Base-by-base conservation (phyloP, 2,797 vertebrate genomes). In the Parambassis ranga region DNA sequence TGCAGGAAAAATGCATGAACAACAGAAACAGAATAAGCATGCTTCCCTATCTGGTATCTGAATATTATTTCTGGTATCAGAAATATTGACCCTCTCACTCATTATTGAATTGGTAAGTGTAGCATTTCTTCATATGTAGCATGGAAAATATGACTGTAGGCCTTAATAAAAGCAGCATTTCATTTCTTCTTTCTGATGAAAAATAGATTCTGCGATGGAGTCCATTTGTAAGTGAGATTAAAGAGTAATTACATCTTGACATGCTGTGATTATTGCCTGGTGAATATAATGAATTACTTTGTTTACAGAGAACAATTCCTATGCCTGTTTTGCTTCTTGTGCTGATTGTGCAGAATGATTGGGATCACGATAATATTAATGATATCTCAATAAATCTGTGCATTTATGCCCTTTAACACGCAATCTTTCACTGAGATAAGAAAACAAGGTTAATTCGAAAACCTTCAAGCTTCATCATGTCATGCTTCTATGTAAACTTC, bases 191-290 rank as follows among this genome's bases (percentile, higher is more conserved):
- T 14, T 43, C 36, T 63, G 61, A 64, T 67, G 36, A 68, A 44
- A 72, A 75, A 74, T 71, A 6, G 36, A 81, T 72, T 66, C 33
- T 30, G 16, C 53, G 19, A 22, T 31, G 35, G n/a, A 31, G 30
- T 78, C 69, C 7, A 65, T 79, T 78, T 81, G 55, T 42, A 68
- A 80, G 15, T 69, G 51, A 64, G 27, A 81, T 82, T 72, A 82
- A 68, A 32, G 31, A 57, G 22, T 65, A 73, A 84, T 84, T 77
- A 56, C 50, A 37, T 57, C 28, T 39, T 67, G 56, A 59, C 70
- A 62, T 33, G 19, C 30, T 71, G 19, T 71, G 58, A 69, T 82
- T 80, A 68, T 77, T 71, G 10, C 44, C 33, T 26, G 36, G 50
- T 64, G 51, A 77, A 58, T 75, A 49, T 44, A 62, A 65, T 79